A percentile compares a stretch with the other conserved stretches of the same genome.
Conservation (phyloP, 1,140 invertebrate genomes). For the Lepidostoma basale region DNA sequence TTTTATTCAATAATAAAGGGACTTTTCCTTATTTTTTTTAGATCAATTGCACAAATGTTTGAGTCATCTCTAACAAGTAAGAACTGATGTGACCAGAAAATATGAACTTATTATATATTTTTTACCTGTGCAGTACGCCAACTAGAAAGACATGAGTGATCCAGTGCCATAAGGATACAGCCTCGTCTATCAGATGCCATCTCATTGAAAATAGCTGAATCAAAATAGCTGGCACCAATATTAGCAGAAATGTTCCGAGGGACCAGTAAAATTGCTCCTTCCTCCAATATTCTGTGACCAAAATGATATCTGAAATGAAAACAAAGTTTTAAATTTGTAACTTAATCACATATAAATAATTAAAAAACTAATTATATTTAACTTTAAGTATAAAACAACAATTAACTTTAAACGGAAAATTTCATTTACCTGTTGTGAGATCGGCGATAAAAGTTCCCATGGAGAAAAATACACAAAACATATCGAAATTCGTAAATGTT, state of each 20-base stretch:
- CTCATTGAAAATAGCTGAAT: constrained; percentile 57
- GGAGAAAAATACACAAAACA: constrained; percentile 51
- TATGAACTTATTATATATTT: neutral
- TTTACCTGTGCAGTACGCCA: constrained; percentile 57
- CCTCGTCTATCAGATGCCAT: constrained; percentile 55
- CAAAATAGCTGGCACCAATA: constrained; percentile 54
- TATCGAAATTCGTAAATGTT: constrained; percentile 45
- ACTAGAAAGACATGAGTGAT: constrained; percentile 53
- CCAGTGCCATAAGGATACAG: constrained; percentile 50
- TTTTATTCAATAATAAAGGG: too few species aligned
- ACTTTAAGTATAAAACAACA: neutral
- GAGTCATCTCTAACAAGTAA: too few species aligned
- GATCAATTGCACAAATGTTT: too few species aligned
- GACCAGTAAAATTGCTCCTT: constrained; percentile 54
- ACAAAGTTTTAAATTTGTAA: constrained; percentile 11
- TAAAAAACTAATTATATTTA: neutral
- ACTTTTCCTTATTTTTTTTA: too few species aligned
- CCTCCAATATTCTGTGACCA: constrained; percentile 54
- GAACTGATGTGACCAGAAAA: neutral
- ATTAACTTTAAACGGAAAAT: neutral
- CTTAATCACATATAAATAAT: neutral
- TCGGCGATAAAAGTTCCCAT: constrained; percentile 51
- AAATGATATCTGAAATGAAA: constrained; percentile 35
- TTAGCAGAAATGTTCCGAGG: constrained; percentile 52
- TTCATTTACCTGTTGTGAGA: constrained; percentile 52